Base-by-base conservation (phyloP, 92 coral and sea anemone genomes). In the Siderastrea siderea region DNA sequence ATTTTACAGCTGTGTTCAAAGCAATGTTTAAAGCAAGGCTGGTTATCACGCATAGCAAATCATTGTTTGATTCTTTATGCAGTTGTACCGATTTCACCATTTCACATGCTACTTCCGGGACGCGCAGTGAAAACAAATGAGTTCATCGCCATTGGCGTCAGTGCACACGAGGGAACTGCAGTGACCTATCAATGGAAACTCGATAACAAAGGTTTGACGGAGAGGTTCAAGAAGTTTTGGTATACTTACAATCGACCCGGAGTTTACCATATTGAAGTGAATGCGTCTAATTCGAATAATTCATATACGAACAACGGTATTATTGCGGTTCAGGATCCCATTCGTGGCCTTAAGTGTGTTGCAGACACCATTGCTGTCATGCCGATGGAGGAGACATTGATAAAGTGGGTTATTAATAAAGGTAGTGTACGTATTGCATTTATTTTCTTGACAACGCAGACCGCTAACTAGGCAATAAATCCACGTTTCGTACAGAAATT, bases 171-270 rank as follows among this genome's bases (percentile, higher is more conserved):
- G 10, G 98, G 98, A 13, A 89, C 88, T 8, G 77, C 79, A 1
- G 89, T 91, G 9, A 16, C 11, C 11, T 95, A 95, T 58, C 82
- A 64, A 13, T 95, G 98, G 98, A 57, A 87, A 59, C 75, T 95
- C 51, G 98, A 94, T 4, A 72, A 93, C 78, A 93, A 95, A 16
- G 71, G 51, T 0, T 43, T 84, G 26, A 81, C 81, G 3, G 77
- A 55, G n/a, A 77, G 81, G 3, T 5, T 43, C n/a, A 67, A 15
- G 26, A 51, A 14, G 7, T 86, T 91, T 65, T 47, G 5, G 43
- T 77, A 93, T 50, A 65, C 62, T 17, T 95, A 91, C 88, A 64
- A 68, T 46, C 10, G 43, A 6, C 88, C 98, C 10, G 96, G 98
- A 1, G 87, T 91, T 70, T 93, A 93, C 58, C 47, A 49, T 7